A percentile compares a stretch with the other conserved stretches of the same genome.
Conservation (phyloP, 2,888 invertebrate genomes). For the Ethmia dodecea region DNA sequence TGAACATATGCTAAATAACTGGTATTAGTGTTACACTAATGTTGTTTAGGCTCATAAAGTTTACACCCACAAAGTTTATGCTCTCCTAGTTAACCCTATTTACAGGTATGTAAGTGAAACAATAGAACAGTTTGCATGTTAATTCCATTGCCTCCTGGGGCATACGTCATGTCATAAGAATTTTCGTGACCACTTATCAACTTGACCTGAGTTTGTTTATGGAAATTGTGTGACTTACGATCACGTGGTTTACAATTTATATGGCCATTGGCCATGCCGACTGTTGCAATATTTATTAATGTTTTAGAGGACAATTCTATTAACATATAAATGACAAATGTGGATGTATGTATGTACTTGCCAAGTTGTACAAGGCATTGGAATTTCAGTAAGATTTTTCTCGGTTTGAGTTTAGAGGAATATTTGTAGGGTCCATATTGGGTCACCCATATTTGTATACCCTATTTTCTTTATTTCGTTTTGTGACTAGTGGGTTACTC, state of each 20-base stretch:
- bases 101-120: constrained; percentile 21
- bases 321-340: constrained; percentile 37
- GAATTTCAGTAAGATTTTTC: too few species aligned
- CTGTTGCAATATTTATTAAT: constrained; percentile 23
- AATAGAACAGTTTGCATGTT: constrained; percentile 34
- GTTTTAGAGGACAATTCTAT: constrained; percentile 34
- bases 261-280: constrained; percentile 23
- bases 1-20: too few species aligned
- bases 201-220: constrained; percentile 14
- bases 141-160: constrained; percentile 19
- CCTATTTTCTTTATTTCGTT: too few species aligned
- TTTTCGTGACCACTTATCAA: constrained; percentile 15
- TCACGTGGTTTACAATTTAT: constrained; percentile 21
- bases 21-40: too few species aligned
- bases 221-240: constrained; percentile 13
- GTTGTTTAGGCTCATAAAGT: too few species aligned
- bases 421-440: too few species aligned
- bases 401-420: too few species aligned
- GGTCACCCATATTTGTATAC: too few species aligned
- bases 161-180: constrained; percentile 8
- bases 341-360: too few species aligned
- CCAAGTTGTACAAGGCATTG: too few species aligned
- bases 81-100: constrained; percentile 19
- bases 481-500: too few species aligned
- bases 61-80: constrained; percentile 7